phyloP scores from a whole-genome alignment of 2,113 vertebrate genomes.

The Paratilapia polleni region DNA sequence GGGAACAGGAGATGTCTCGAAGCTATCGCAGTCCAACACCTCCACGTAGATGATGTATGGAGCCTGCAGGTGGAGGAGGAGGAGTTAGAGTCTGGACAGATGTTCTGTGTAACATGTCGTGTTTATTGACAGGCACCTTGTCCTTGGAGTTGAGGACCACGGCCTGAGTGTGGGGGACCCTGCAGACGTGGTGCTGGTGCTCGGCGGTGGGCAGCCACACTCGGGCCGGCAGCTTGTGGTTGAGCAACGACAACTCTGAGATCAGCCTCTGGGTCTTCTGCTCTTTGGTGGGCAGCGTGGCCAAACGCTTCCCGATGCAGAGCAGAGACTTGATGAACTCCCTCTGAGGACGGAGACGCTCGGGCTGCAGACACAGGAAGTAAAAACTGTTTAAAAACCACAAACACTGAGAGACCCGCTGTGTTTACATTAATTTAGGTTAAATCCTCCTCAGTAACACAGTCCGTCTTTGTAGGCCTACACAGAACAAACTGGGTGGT shows the following conservation, averaged over 20 bases:
- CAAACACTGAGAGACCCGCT: background rate
- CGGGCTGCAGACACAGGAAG: slow-evolving; percentile 74
- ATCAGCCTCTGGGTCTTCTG: slow-evolving; percentile 94
- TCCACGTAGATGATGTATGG: slow-evolving; percentile 97
- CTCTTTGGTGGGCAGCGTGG: slow-evolving; percentile 93
- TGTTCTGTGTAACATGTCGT: background rate
- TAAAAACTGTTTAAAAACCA: background rate
- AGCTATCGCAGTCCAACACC: slow-evolving; percentile 93
- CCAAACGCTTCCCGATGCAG: slow-evolving; percentile 91
- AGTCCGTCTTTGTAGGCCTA: too few relatives aligned
- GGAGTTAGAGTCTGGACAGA: background rate
- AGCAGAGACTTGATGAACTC: slow-evolving; percentile 95
- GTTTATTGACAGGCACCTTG: slow-evolving; percentile 76
- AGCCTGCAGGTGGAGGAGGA: slow-evolving; percentile 77
- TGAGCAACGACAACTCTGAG: slow-evolving; percentile 92
- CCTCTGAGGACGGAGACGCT: slow-evolving; percentile 90
- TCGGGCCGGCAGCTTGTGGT: slow-evolving; percentile 91
- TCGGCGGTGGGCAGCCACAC: slow-evolving; percentile 92
- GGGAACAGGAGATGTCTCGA: slow-evolving; percentile 89
- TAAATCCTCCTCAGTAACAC: too few relatives aligned
- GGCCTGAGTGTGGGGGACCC: slow-evolving; percentile 90
- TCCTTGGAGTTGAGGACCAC: slow-evolving; percentile 97
- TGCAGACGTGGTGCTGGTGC: slow-evolving; percentile 91
- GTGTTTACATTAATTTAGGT: too few relatives aligned
- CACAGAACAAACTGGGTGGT: too few relatives aligned